Evolutionary conservation across 2,113 vertebrate species (phyloP), one percentile per base, ranked within the genome.

Genomic region (Neopipo cinnamomea): DNA sequence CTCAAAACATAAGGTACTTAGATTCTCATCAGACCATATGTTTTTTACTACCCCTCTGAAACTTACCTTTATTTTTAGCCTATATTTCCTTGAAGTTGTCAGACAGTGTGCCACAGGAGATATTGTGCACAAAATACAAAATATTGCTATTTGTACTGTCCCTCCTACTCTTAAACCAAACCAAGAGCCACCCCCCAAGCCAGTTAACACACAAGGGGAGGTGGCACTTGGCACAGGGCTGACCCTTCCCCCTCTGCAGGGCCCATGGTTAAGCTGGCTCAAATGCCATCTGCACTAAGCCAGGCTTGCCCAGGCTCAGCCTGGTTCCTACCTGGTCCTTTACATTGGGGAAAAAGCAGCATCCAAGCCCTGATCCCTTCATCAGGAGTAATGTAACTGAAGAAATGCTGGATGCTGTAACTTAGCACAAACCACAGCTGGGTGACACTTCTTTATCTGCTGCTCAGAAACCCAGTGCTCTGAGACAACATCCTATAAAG

Each of bases 31-130:
- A 83, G 14, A 50, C 13, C 8, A 1, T 47, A 20, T 21, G n/a
- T 68, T 95, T 56, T 9, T 16, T 4, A 8, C 23, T 35, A 74
- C 15, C 2, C 1, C 49, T 63, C 39, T 66, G 63, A 73, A 85
- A 65, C 88, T 56, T 65, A 44, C 44, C 44, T 79, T 67, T 80
- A n/a, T 70, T 93, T 94, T 96, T 56, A 92, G 68, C 23, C 6
- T 2, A 4, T 5, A 4, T 62, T 93, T 76, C 70, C 59, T 12
- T 30, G 33, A 35, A n/a, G 27, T 6, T 89, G 46, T 28, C 85
- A 88, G 67, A 56, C 1, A 0, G 21, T 56, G 49, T 75, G 37
- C 17, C 35, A 61, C 5, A 6, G 23, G 18, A 75, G 8, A 44
- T 10, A 4, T 0, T 39, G 35, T 13, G 22, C 11, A 21, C 21